Conservation (phyloP, 2,113 vertebrate species). For the Cyanistes caeruleus region DNA sequence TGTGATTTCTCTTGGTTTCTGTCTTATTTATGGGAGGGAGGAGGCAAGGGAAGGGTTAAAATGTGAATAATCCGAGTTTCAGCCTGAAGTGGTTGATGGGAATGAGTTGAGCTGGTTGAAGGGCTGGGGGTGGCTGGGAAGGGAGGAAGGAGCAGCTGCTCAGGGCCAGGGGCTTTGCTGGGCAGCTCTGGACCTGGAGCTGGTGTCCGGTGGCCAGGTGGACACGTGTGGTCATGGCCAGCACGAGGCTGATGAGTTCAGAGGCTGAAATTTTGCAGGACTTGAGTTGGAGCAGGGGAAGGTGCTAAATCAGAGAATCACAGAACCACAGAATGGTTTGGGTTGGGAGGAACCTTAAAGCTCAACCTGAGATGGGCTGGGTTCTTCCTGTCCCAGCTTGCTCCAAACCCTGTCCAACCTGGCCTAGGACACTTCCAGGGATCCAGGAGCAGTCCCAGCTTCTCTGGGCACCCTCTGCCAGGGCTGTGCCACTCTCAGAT, state of each 20-base stretch:
- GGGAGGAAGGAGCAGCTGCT: neutral
- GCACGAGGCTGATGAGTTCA: neutral
- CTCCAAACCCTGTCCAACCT: neutral
- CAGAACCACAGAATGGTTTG: rapidly evolving
- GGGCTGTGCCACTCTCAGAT: rapidly evolving
- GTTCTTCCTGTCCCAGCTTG: neutral
- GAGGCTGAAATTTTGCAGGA: neutral
- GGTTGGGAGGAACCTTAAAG: neutral
- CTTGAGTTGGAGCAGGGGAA: neutral
- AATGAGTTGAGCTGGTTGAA: rapidly evolving
- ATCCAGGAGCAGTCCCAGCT: neutral
- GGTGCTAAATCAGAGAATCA: neutral
- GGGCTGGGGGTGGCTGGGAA: neutral
- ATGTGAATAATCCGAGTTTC: neutral
- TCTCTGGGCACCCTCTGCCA: neutral
- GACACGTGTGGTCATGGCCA: rapidly evolving
- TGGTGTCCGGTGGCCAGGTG: neutral
- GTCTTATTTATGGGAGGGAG: neutral
- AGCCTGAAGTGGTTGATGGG: neutral
- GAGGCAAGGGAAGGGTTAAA: neutral
- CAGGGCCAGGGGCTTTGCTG: neutral
- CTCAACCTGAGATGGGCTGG: no score
- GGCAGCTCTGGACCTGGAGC: neutral
- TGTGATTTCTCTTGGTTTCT: neutral
- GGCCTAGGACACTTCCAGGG: neutral